These are phyloP conservation scores for Myiagra hebetior DNA, from an alignment of 2,113 vertebrate species.

Conservation along the genomic window DNA sequence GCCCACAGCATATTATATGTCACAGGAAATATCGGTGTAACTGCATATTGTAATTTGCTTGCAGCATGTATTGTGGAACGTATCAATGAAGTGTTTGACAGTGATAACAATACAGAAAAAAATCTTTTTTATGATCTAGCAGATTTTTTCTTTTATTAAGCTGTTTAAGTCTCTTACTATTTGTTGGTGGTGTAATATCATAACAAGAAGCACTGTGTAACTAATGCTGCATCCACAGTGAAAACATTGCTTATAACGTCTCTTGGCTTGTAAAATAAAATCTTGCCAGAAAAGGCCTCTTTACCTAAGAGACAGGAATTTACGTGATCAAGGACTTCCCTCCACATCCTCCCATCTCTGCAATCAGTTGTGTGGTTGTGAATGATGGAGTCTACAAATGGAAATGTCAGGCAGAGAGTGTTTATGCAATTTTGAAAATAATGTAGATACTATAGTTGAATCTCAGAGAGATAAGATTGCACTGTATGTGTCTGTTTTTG, in stretches of 20 bases:
- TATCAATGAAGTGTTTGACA: conserved; percentile 58
- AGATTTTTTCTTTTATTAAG: conserved; percentile 1
- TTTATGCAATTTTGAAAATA: conserved; percentile 70
- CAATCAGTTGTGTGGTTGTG: not conserved
- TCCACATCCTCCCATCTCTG: conserved; percentile 19
- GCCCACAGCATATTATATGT: conserved; percentile 25
- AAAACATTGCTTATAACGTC: not conserved
- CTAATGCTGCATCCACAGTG: not conserved
- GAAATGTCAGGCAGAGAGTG: conserved; percentile 52
- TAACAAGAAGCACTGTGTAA: not conserved
- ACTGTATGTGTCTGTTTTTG: not conserved
- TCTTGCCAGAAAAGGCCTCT: conserved; percentile 10
- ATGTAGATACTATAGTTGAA: conserved; percentile 46
- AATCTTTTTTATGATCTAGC: conserved; percentile 32
- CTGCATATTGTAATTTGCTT: conserved; percentile 61
- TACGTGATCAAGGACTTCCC: conserved; percentile 44
- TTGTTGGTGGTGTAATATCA: conserved; percentile 19
- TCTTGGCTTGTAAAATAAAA: conserved; percentile 11
- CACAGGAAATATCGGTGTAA: conserved; percentile 29
- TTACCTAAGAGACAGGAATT: conserved; percentile 18
- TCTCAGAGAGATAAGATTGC: conserved; percentile 43
- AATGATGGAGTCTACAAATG: conserved; percentile 29
- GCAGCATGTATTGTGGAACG: not conserved
- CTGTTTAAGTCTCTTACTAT: not conserved
- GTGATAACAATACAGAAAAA: conserved; percentile 15